Base-by-base conservation (phyloP, 2,113 vertebrate genomes). In the Melanotaenia duboulayi region DNA sequence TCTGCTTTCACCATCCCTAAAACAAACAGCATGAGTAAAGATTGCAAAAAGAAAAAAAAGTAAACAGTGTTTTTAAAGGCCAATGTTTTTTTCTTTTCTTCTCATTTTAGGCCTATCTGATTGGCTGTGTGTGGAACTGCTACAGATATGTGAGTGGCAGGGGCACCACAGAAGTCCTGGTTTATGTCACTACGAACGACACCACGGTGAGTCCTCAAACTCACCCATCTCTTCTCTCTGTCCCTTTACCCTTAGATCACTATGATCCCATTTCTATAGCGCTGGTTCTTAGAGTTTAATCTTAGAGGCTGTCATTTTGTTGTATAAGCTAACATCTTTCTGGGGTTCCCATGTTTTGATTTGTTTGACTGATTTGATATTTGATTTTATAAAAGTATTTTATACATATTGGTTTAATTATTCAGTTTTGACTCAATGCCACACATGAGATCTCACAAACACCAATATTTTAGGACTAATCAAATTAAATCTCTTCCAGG, bases 61-160 rank as follows among this genome's bases (percentile, higher is more conserved):
- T 60, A 56, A 46, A 81, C 70, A 46, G 54, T 48, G 63, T 9
- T 11, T 57, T 4, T 74, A 23, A 78, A 74, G 74, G 58, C 83
- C 57, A 22, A 9, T 44, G 42, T 65, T 24, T 74, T 24, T 58
- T 8, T 22, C 65, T 20, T 85, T 14, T 84, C 17, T 55, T 58
- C 65, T 54, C 39, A 28, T 28, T 80, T 42, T 90, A 99, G 97
- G 97, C 96, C 82, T 99, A 98, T 89, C 92, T 99, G 93, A 97
- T 99, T 74, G 96, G 95, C 94, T 99, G 97, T 0, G 97, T 99
- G 80, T 99, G 97, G 97, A 99, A 98, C 92, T 99, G 97, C 91
- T 99, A 99, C 90, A 94, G 96, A 74, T 99, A 99, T 48, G 97
- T 99, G 87, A 98, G 95, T 9, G 87, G 96, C 90, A 93, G 97